Base-by-base conservation (phyloP, 2,797 vertebrate species). In the Acridotheres tristis region DNA sequence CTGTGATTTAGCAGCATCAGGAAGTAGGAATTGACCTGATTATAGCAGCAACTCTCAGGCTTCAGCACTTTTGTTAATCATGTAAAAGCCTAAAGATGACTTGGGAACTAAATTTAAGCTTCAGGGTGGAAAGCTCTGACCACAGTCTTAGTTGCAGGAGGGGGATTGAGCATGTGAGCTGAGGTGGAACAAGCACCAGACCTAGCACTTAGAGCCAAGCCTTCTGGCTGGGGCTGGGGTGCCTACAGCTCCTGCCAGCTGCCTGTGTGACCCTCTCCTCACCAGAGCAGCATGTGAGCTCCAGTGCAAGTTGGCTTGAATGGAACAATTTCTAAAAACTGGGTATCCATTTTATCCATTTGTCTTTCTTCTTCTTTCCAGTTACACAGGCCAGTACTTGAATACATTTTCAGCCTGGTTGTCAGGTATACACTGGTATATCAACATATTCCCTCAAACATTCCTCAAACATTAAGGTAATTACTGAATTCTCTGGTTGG, bases 41-140 rank as follows among this genome's bases (percentile, higher is more conserved):
- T 93, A 78, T 18, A 91, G 45, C 12, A 53, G 61, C 50, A 86
- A 9, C n/a, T 85, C 27, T 62, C 36, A 72, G 82, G 18, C 54
- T 58, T 94, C 89, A 85, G 76, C 85, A 72, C 30, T 95, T 94
- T 48, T 72, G 19, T 65, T 94, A 94, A 88, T 90, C 72, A 38
- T 26, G 17, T 83, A 75, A 76, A 87, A 93, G 12, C 34, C 54
- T 88, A 59, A 77, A 53, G 53, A 83, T 67, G 55, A 43, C 42
- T 71, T 85, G 58, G 23, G 23, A 82, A 67, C 38, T n/a, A 58
- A 78, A 89, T 81, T 65, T 83, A 90, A 80, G 61, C 16, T 77
- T 65, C 17, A 54, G n/a, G 12, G 11, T 75, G 85, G 42, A 90
- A 68, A 84, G 11, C 4, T 65, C 51, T 91, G 30, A 25, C n/a